Evolutionary conservation across 2,888 invertebrate genomes (phyloP), one percentile per base, ranked within the genome.

Genomic region (Nebria brevicollis): DNA sequence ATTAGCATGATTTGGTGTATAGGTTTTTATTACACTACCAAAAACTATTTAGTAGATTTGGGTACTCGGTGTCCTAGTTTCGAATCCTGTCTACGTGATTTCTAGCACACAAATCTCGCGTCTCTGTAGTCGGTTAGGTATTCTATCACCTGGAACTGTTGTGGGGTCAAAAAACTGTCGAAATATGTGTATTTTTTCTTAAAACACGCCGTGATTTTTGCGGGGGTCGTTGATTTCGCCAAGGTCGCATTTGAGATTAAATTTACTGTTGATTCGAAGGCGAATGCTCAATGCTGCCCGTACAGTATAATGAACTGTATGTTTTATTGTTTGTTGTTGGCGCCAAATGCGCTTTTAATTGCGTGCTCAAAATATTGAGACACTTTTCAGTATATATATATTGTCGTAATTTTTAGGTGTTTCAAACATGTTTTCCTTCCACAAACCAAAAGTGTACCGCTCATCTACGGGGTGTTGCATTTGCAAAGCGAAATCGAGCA

Each of bases 401-500:
- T 20, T 20, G 20, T 20, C 20, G 82, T 85, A 83, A 83, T 76
- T 86, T 86, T 5, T 85, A 87, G 87, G 84, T 87, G 87, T 87
- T 81, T 83, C 83, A 89, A 87, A 86, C 34, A 96, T 96, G 95
- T 96, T 95, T 90, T 94, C 94, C 88, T 96, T 96, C 89, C 95
- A 96, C 89, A 95, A 94, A 89, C 96, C 96, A 83, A 94, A 95
- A 91, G 95, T 95, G 83, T 96, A 96, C 88, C 92, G 95, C 85
- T 95, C 95, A 77, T 91, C 94, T 78, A 94, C 94, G 84, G 96
- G 96, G 75, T 96, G 96, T 89, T 96, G 96, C 89, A 96, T 96
- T 86, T 96, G 96, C 88, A 94, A 95, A 88, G 96, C 95, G 72
- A 96, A 96, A 89, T 96, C 96, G 41, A 94, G 94, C 92, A 94